Percentiles rank a stretch among this genome's conserved stretches.
These are phyloP conservation scores for Chrysolina haemoptera DNA, from an alignment of 2,888 invertebrate species.

Conservation along the genomic window DNA sequence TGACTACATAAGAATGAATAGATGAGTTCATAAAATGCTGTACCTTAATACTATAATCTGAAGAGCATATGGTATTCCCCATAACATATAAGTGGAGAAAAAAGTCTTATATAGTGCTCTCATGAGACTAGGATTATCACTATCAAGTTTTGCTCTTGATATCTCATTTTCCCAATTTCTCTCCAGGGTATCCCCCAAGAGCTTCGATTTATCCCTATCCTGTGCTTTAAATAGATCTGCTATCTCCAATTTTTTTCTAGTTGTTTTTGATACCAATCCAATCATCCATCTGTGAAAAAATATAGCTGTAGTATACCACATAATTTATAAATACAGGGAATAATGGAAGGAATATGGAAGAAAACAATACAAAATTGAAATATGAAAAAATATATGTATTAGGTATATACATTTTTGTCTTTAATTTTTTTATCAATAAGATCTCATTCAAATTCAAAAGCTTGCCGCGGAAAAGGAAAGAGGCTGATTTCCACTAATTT, in stretches of 20 bases:
- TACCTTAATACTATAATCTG: slow-evolving; percentile 53
- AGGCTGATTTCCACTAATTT: no score
- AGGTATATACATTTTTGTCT: no score
- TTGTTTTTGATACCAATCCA: slow-evolving; percentile 71
- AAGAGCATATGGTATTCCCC: slow-evolving; percentile 42
- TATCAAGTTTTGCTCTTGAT: slow-evolving; percentile 44
- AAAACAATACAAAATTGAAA: no score
- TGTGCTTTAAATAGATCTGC: slow-evolving; percentile 77
- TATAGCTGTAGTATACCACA: background rate
- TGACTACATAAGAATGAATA: no score
- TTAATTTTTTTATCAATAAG: no score
- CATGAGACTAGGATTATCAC: slow-evolving; percentile 60
- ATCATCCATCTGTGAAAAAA: slow-evolving; percentile 63
- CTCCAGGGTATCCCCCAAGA: slow-evolving; percentile 77
- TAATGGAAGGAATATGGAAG: no score
- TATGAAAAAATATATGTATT: no score
- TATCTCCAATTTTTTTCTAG: slow-evolving; percentile 75
- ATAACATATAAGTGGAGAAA: slow-evolving; percentile 48
- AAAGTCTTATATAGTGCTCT: slow-evolving; percentile 51
- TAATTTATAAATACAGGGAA: no score
- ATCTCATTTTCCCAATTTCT: slow-evolving; percentile 68
- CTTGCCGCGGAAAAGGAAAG: no score
- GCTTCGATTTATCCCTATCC: slow-evolving; percentile 75
- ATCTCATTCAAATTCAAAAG: no score
- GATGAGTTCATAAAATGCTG: background rate